Evolutionary conservation across 2,888 invertebrate genomes (phyloP), one percentile per base, ranked within the genome.

Genomic region (Chrysolina americana): DNA sequence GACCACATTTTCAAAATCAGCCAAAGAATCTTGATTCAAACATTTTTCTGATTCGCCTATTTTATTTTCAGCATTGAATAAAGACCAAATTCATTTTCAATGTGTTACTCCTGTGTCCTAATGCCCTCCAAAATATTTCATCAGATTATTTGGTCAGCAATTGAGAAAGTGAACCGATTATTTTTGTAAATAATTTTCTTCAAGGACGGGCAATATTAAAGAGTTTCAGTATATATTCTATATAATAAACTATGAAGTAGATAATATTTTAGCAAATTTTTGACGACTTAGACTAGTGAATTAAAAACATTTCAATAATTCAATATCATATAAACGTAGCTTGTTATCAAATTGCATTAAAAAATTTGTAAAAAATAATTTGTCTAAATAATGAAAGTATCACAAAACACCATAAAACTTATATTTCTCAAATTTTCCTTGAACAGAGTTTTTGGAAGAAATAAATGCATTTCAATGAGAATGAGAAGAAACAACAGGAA

Each of bases 251-350:
- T 23, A 69, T 69, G 65, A 65, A 59, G 70, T 78, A 79, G 79
- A 73, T 65, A 78, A 78, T 79, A 75, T 76, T 76, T 76, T 81
- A 80, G 80, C 75, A 70, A 78, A 81, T 78, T 79, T 79, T 77
- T 74, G 74, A 78, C 73, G 47, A 70, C 47, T 41, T 76, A 77
- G 76, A 76, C 53, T 75, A 77, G 71, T 19, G 41, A 72, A 70
- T 65, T 74, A 59, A 28, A 23, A 71, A 72, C 64, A 41, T 63
- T 70, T 72, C 72, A 53, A 53, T 65, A 72, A 63, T 62, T 66
- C 62, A 70, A 48, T 68, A 71, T 50, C 21, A 69, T 65, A 28
- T 68, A 48, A 48, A 68, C 72, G 65, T 71, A 75, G 68, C 50
- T 68, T 53, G 17, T 66, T 50, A 19, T 50, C 17, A 15, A 65